phyloP scores from a whole-genome alignment of 2,888 invertebrate species.

The Drosophila mulleri region DNA sequence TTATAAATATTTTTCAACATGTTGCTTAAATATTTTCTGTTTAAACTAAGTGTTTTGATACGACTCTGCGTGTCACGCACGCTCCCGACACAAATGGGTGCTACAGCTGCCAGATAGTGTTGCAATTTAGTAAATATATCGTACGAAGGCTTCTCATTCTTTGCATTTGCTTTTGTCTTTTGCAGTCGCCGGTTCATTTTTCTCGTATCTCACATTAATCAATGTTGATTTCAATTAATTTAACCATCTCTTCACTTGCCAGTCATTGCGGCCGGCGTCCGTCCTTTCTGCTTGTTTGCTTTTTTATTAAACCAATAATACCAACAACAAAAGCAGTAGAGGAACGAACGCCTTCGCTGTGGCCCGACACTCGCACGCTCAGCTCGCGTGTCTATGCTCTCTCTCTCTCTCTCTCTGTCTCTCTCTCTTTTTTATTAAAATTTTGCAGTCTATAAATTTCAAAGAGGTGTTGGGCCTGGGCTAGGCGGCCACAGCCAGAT shows the following conservation, averaged over 20 bases:
- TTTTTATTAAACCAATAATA: conserved; percentile 60
- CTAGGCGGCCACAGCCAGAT: conserved; percentile 23
- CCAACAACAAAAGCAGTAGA: conserved; percentile 23
- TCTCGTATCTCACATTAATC: conserved; percentile 79
- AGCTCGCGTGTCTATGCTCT: conserved; percentile 39
- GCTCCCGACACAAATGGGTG: background rate
- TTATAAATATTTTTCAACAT: no score
- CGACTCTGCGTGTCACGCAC: conserved; percentile 1
- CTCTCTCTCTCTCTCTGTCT: background rate
- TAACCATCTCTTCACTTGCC: conserved; percentile 80
- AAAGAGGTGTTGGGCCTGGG: conserved; percentile 58
- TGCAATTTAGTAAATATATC: conserved; percentile 40
- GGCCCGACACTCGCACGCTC: conserved; percentile 56
- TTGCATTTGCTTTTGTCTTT: conserved; percentile 38
- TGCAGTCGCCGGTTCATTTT: conserved; percentile 52
- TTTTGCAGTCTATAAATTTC: conserved; percentile 78
- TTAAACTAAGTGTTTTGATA: no score
- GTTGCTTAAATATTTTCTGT: no score
- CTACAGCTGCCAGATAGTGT: conserved; percentile 40
- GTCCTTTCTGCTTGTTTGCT: conserved; percentile 26
- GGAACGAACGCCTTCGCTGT: conserved; percentile 41
- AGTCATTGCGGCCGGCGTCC: conserved; percentile 58
- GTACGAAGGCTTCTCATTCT: conserved; percentile 35
- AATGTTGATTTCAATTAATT: conserved; percentile 82
- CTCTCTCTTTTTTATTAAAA: conserved; percentile 52